These are phyloP conservation scores for Lottia scabra DNA, from an alignment of 2,888 invertebrate species.

Conservation along the genomic window DNA sequence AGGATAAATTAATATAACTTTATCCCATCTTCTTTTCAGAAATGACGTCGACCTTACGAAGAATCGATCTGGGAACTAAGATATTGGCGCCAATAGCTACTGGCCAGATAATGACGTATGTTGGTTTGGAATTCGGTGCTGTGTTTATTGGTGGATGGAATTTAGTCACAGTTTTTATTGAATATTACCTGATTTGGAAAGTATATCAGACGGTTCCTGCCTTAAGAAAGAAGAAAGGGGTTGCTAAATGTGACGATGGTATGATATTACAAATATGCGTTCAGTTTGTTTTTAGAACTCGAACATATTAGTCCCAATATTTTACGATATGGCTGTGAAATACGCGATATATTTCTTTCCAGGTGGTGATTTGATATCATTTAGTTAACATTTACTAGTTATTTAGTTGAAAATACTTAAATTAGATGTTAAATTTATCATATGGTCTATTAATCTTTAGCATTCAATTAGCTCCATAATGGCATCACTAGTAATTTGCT, in stretches of 20 bases:
- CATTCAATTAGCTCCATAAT: no score
- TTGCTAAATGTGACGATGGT: constrained; percentile 34
- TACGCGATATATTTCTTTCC: no score
- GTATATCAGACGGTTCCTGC: constrained; percentile 69
- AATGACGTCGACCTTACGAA: constrained; percentile 71
- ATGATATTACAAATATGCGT: background rate
- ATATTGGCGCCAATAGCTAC: constrained; percentile 71
- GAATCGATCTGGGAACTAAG: constrained; percentile 71
- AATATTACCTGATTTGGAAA: constrained; percentile 69
- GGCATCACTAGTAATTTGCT: no score
- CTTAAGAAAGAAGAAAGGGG: constrained; percentile 58
- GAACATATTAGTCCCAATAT: no score
- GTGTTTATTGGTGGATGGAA: constrained; percentile 70
- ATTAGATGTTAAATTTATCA: no score
- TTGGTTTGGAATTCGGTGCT: constrained; percentile 54
- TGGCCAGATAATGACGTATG: constrained; percentile 70
- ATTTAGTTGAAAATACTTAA: no score
- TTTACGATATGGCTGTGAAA: no score
- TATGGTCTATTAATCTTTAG: no score
- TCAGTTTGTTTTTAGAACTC: no score
- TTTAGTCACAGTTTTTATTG: constrained; percentile 70
- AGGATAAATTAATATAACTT: no score
- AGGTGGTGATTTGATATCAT: no score
- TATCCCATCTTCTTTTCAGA: constrained; percentile 54
- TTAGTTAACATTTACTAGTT: no score